Conservation (phyloP, 2,797 vertebrate species). For the Muscicapa comitata region DNA sequence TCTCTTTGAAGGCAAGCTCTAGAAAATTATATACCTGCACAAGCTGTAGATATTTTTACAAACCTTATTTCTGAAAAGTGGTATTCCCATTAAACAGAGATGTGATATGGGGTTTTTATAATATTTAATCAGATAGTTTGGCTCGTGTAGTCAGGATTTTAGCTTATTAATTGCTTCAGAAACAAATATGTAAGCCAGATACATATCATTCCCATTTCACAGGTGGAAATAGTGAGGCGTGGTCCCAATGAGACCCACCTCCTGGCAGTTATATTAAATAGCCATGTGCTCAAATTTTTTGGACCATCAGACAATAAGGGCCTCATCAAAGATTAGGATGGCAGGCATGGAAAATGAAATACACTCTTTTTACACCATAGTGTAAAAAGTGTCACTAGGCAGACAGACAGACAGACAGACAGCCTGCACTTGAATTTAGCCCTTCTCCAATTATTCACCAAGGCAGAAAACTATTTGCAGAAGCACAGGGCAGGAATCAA, state of each 20-base stretch:
- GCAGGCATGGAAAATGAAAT: background rate
- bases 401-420: background rate
- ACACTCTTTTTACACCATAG: background rate
- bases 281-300: background rate
- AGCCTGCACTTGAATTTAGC: background rate
- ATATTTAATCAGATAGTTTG: background rate
- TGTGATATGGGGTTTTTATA: background rate
- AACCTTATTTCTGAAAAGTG: background rate
- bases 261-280: background rate
- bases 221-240: slow-evolving; percentile 18
- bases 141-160: background rate
- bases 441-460: background rate
- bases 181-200: background rate
- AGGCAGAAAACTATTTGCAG: background rate
- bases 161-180: background rate
- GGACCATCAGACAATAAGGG: background rate
- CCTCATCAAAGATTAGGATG: background rate
- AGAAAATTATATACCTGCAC: background rate
- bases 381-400: background rate
- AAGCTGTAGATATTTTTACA: background rate
- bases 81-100: background rate
- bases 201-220: background rate
- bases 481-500: background rate
- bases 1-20: background rate
- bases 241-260: background rate